Base-by-base conservation (phyloP, 2,113 vertebrate genomes). In the Dicaeum eximium region DNA sequence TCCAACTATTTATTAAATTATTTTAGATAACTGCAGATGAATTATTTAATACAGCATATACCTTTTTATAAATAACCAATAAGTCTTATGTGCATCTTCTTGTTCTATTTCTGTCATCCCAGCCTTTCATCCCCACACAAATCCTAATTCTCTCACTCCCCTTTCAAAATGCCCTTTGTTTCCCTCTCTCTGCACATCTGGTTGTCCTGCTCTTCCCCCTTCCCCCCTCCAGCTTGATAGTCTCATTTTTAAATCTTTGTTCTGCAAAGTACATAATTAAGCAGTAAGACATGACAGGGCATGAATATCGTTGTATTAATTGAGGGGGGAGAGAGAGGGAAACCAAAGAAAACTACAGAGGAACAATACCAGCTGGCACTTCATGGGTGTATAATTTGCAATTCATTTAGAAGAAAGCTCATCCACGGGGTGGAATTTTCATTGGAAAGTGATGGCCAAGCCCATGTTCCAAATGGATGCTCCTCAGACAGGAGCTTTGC, bases 171-270 rank as follows among this genome's bases (percentile, higher is more conserved):
- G 81, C 45, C 81, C 54, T 95, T 95, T 91, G 84, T 95, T 89
- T 75, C n/a, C 45, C 42, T 35, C 58, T 67, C 21, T 83, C 53
- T 57, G 45, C 88, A 92, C 96, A 96, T 95, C 96, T 97, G 93
- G 88, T 80, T 93, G 85, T 93, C 88, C 67, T 82, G 31, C 42
- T 91, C 57, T 91, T 51, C 56, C 16, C n/a, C 37, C 64, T 70
- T 38, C 57, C 80, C 77, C 42, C 53, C 54, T 93, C 62, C 62
- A 80, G 40, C 74, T 54, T 70, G 89, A 94, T 90, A 82, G 89
- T 96, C 84, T 95, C 80, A 92, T 93, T 95, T 95, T 91, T 94
- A 95, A 85, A 75, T 91, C 94, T 97, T 87, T 90, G 58, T 97
- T 92, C 91, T 6, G 3, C 91, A 89, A 95, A 97, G 73, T 92